Percentiles rank a stretch among this genome's conserved stretches.
Evolutionary conservation across 2,888 invertebrate species (phyloP).

Genomic region (Agrilus mali): DNA sequence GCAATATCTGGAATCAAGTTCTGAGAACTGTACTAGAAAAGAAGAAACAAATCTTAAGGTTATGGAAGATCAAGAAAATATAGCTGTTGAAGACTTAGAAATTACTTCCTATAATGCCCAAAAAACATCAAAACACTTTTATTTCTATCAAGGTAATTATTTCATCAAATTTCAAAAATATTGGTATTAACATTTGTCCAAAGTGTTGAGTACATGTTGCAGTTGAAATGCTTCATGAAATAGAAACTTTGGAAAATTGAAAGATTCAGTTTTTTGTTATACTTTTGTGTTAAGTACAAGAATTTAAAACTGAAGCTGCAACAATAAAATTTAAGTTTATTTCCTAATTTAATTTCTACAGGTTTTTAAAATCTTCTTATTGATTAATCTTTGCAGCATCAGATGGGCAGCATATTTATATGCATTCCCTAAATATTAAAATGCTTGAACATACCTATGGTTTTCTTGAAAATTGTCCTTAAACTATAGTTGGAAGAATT

Average conservation of each 20-base stretch:
- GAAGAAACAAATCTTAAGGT: too few species aligned
- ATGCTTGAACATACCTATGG: constrained; percentile 83
- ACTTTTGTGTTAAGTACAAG: background rate
- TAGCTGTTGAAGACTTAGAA: constrained; percentile 28
- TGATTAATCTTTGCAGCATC: constrained; percentile 48
- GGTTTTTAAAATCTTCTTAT: too few species aligned
- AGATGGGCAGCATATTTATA: constrained; percentile 86
- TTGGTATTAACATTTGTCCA: constrained; percentile 7
- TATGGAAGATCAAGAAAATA: constrained; percentile 6
- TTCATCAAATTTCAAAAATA: too few species aligned
- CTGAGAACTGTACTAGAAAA: constrained; percentile 10
- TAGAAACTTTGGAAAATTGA: constrained; percentile 17
- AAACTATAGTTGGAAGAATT: constrained; percentile 58
- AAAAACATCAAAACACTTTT: constrained; percentile 32
- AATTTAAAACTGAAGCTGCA: background rate
- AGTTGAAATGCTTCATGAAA: constrained; percentile 13
- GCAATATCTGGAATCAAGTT: constrained; percentile 23
- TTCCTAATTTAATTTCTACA: background rate
- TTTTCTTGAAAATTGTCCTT: constrained; percentile 64
- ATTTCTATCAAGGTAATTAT: constrained; percentile 15
- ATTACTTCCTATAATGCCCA: constrained; percentile 15
- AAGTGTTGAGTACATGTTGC: constrained; percentile 22
- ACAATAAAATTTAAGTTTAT: background rate
- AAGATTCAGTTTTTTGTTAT: constrained; percentile 4
- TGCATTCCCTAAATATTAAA: constrained; percentile 81